Evolutionary conservation across 2,797 vertebrate species (phyloP), one percentile per base, ranked within the genome.

Genomic region (Gymnopithys bicolor): DNA sequence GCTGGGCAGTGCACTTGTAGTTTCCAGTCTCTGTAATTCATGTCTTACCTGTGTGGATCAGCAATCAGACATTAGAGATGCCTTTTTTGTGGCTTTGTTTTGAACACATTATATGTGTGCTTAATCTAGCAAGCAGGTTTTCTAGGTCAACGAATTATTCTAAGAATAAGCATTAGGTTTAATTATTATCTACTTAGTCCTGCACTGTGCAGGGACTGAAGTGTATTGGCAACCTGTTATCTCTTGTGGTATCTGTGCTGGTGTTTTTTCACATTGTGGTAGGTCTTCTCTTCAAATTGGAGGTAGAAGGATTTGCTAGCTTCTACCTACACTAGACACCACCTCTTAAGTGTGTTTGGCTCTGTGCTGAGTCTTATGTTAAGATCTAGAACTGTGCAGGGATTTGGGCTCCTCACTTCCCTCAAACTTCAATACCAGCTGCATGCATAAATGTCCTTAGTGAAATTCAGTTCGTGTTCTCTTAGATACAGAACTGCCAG

Each of bases 101-200:
- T 71, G 45, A 63, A 32, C 21, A 32, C 6, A 3, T 68, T 52
- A 7, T 41, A 28, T 28, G 14, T 62, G 28, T 48, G 43, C 86
- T 84, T 85, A 69, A 79, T 90, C 51, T 90, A 88, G 74, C 87
- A 90, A 81, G 55, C 43, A 77, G 41, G 11, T 77, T 91, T 94
- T 87, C 59, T 85, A 77, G 75, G 84, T 89, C 94, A 94, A 23
- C 0, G 1, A 87, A 66, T 96, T 87, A 60, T 77, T 95, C 62
- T 87, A 76, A 88, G 90, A 92, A 43, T 83, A 95, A 90, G 81
- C 68, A 70, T 85, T 95, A 87, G 52, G 64, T 92, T 88, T 95
- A 92, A 84, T 94, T 92, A 77, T 80, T 71, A 83, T 87, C 78
- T 89, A 9, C 89, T 94, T 93, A 87, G 64, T 77, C 56, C 51